Evolutionary conservation across 2,888 invertebrate species (phyloP), one percentile per base, ranked within the genome.

Genomic region (Atherix ibis): DNA sequence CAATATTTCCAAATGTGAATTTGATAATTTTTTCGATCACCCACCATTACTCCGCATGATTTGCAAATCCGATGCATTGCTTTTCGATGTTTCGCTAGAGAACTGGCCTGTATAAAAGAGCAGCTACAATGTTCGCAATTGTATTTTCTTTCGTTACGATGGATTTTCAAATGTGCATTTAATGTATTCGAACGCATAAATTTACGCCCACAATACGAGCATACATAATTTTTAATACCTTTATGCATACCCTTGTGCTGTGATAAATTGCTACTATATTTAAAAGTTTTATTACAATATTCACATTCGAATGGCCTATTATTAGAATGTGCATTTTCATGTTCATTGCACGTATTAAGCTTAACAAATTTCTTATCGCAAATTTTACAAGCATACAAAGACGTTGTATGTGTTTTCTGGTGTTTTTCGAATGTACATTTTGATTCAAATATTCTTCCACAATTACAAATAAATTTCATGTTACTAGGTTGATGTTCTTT

Each of bases 121-220:
- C 36, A 33, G 14, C 27, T 24, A 34, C 47, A 46, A 35, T 37
- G 38, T 26, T 43, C 27, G 35, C 47, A 48, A 4, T 31, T 24
- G 28, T 37, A 43, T n/a, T 43, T 44, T 14, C 38, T 38, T 16
- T 43, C 38, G 26, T 44, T 40, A 6, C 34, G 31, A 35, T 46
- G 45, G 3, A 40, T 43, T 17, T 41, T 37, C 31, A 46, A 39
- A 38, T 53, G 52, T 33, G 46, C 47, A 9, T 45, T 41, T 42
- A 49, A 45, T 36, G 51, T 51, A 26, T 47, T 48, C 6, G 47
- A 45, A 22, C 52, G 46, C 18, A 50, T 41, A 37, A 53, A 53
- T 4, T 43, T 47, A 6, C 42, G 40, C 9, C 40, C 34, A 36
- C 46, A 46, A 18, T 44, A 38, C 14, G 40, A 35, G 30, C 46